Conservation (phyloP, 2,113 vertebrate genomes). For the Pseudopipra pipra region DNA sequence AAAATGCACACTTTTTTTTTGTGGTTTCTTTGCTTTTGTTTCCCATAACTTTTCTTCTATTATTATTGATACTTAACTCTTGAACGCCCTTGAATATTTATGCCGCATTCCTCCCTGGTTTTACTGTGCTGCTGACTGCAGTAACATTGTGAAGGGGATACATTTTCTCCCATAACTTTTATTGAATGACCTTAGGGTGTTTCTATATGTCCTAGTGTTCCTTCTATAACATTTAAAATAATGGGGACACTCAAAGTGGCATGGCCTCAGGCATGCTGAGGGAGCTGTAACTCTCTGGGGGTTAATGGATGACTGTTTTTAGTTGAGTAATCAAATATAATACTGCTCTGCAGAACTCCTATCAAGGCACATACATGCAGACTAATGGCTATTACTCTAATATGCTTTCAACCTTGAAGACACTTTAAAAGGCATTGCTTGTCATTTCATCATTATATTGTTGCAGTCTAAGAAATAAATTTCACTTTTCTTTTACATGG, state of each 20-base stretch:
- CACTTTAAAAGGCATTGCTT: constrained; percentile 16
- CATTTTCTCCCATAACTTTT: neutral
- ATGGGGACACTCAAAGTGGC: neutral
- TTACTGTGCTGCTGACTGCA: neutral
- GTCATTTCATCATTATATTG: neutral
- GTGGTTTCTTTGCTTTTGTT: neutral
- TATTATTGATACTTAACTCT: neutral
- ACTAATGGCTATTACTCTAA: constrained; percentile 58
- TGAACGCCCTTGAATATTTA: neutral
- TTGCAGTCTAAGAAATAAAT: neutral
- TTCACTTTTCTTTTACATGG: neutral
- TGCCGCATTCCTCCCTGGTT: neutral
- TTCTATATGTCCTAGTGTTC: neutral
- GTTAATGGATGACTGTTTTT: constrained; percentile 52
- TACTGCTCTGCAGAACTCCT: neutral
- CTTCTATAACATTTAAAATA: constrained; percentile 11
- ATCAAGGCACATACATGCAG: neutral
- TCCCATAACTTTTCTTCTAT: neutral
- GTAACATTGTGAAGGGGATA: neutral
- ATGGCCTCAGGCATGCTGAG: neutral
- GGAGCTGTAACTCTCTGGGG: neutral
- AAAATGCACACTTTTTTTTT: neutral
- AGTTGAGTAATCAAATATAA: constrained; percentile 61
- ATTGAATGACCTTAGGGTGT: neutral
- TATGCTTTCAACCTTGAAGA: constrained; percentile 62